Evolutionary conservation across 2,888 invertebrate genomes (phyloP).

Genomic region (Drosophila neoperkinsi): DNA sequence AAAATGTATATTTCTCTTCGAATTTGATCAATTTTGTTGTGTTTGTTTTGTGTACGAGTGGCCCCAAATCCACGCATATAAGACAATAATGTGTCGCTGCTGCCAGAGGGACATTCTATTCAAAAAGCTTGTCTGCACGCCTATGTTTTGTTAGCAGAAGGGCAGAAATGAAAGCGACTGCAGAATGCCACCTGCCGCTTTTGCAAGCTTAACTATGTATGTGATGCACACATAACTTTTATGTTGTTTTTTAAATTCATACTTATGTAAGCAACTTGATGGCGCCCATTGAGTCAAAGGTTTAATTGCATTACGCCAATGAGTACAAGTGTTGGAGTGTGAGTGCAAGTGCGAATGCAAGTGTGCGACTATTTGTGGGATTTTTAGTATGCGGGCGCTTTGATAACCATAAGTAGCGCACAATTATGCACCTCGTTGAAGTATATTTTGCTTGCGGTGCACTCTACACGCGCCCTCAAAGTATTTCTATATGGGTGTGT

Average conservation of each 20-base stretch:
- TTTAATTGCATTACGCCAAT: slow-evolving; percentile 63
- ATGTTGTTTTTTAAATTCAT: neutral
- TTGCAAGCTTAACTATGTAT: slow-evolving; percentile 6
- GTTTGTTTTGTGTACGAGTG: neutral
- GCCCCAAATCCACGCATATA: no score
- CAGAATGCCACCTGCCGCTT: slow-evolving; percentile 17
- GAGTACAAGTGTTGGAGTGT: neutral
- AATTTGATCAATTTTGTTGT: neutral
- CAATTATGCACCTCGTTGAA: slow-evolving; percentile 57
- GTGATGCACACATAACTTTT: slow-evolving; percentile 1
- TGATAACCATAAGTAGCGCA: slow-evolving; percentile 33
- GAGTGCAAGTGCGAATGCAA: neutral
- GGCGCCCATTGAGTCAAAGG: slow-evolving; percentile 52
- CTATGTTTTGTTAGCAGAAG: neutral
- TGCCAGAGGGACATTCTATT: slow-evolving; percentile 1
- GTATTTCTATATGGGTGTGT: slow-evolving; percentile 6
- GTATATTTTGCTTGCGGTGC: slow-evolving; percentile 64
- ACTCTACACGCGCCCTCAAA: slow-evolving; percentile 46
- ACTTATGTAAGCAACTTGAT: neutral
- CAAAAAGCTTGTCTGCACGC: neutral
- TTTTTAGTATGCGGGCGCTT: slow-evolving; percentile 5
- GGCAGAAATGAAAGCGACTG: neutral
- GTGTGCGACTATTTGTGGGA: slow-evolving; percentile 11
- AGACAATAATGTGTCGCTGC: neutral
- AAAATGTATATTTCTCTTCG: neutral